Conservation (phyloP, 2,113 vertebrate genomes). For the Erythrolamprus reginae region DNA sequence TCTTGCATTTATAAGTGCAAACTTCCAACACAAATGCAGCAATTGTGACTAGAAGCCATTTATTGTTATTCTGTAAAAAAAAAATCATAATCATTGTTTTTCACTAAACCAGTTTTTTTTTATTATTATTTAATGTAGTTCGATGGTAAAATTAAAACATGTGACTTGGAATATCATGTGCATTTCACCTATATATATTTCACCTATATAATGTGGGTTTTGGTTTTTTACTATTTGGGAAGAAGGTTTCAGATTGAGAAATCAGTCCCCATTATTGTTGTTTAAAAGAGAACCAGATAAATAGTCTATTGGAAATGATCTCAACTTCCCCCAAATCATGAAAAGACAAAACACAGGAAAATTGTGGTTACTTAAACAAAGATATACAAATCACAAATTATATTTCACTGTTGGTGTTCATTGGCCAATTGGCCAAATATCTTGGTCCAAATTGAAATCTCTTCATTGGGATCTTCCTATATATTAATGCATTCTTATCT, state of each 20-base stretch:
- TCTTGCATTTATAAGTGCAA: constrained; percentile 21
- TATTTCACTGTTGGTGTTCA: not conserved
- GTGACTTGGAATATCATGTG: not conserved
- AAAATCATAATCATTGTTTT: not conserved
- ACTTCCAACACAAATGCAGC: not conserved
- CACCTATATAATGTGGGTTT: constrained; percentile 31
- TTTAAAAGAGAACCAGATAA: not conserved
- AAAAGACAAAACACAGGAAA: not conserved
- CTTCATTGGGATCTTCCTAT: not conserved
- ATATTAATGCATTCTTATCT: not conserved
- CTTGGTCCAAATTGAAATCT: not conserved
- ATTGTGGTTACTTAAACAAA: not conserved
- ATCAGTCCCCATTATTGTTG: not conserved
- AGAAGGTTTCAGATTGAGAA: constrained; percentile 40
- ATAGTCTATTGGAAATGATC: constrained; percentile 26
- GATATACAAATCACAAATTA: not conserved
- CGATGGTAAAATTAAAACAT: constrained; percentile 2
- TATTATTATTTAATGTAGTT: constrained; percentile 30
- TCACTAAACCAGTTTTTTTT: constrained; percentile 3
- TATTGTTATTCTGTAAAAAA: not conserved
- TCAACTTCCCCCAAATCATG: not conserved
- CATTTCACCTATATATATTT: constrained; percentile 25
- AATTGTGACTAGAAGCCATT: constrained; percentile 23
- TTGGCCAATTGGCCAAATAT: not conserved
- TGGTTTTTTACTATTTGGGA: constrained; percentile 22